Evolutionary conservation across 1,140 invertebrate species (phyloP).

Genomic region (Lineus longissimus): DNA sequence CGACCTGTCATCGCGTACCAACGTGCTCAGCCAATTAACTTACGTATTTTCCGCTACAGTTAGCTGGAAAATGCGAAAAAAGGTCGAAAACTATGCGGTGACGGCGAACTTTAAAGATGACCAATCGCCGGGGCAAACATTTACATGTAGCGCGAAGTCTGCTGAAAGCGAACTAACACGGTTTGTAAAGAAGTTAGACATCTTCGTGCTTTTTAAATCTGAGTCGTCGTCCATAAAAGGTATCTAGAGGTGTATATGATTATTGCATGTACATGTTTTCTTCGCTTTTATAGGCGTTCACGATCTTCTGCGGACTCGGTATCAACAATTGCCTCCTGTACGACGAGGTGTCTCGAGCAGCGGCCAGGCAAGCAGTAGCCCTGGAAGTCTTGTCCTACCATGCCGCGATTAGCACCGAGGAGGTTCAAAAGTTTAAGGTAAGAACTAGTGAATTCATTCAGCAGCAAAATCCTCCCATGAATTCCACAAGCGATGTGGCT

Average conservation of each 20-base stretch:
- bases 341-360: constrained; percentile 69
- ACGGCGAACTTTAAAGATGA: too few species aligned
- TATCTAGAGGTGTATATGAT: neutral
- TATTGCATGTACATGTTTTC: neutral
- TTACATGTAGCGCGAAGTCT: too few species aligned
- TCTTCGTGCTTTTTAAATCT: too few species aligned
- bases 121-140: too few species aligned
- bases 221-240: neutral
- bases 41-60: too few species aligned
- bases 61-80: too few species aligned
- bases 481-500: neutral
- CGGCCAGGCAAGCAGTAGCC: constrained; percentile 94
- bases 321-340: constrained; percentile 98
- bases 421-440: constrained; percentile 60
- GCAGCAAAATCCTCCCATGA: neutral
- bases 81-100: too few species aligned
- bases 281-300: constrained; percentile 85
- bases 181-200: too few species aligned
- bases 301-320: constrained; percentile 94
- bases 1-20: too few species aligned
- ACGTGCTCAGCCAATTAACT: too few species aligned
- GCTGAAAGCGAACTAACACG: too few species aligned
- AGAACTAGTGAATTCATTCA: too few species aligned
- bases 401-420: constrained; percentile 83
- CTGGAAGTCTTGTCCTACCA: constrained; percentile 96